Conservation (phyloP, 2,888 invertebrate species). For the Xestoiulus laeticollis region DNA sequence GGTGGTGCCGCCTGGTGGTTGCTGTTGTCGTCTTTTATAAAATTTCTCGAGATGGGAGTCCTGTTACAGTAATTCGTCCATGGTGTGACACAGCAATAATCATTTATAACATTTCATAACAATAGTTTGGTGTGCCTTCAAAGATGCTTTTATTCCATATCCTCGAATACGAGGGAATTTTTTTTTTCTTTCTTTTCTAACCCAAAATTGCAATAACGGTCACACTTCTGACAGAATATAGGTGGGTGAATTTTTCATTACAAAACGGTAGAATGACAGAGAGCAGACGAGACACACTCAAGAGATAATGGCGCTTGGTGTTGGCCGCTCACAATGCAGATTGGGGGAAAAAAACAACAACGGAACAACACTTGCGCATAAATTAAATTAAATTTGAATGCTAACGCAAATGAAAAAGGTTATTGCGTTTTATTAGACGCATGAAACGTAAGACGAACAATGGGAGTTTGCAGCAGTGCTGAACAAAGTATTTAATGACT, state of each 20-base stretch:
- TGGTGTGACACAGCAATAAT: background rate
- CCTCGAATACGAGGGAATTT: background rate
- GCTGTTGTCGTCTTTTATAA: too few species aligned
- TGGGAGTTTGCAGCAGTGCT: background rate
- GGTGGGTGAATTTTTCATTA: slow-evolving; percentile 18
- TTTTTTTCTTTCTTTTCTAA: background rate
- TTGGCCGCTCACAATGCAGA: background rate
- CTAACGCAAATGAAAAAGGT: slow-evolving; percentile 26
- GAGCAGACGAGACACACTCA: background rate
- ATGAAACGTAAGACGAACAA: slow-evolving; percentile 5
- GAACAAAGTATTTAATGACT: slow-evolving; percentile 19
- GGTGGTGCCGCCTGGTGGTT: too few species aligned
- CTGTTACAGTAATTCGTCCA: background rate
- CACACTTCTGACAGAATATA: background rate
- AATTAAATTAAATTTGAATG: slow-evolving; percentile 26
- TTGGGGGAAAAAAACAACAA: background rate
- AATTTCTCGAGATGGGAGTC: too few species aligned
- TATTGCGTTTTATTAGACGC: slow-evolving; percentile 26
- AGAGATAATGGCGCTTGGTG: background rate
- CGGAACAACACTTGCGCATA: slow-evolving; percentile 9
- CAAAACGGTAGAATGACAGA: background rate
- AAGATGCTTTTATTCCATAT: background rate
- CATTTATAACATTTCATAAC: background rate
- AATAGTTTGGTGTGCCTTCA: background rate
- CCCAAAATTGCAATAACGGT: background rate